A percentile compares a stretch with the other conserved stretches of the same genome.
phyloP scores from a whole-genome alignment of 2,113 vertebrate species.

The Mustela lutreola region DNA sequence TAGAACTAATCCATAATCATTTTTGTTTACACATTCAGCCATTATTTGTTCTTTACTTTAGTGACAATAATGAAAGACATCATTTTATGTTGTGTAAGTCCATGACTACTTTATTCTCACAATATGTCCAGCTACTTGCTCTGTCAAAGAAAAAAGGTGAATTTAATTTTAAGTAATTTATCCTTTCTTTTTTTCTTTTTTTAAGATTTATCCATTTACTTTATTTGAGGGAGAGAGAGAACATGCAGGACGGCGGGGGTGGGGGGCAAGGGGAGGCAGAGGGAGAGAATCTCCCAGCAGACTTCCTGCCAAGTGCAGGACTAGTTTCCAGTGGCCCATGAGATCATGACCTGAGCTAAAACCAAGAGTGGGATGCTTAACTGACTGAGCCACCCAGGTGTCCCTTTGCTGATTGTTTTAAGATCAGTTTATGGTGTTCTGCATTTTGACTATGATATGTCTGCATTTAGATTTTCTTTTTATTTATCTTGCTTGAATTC shows the following conservation, averaged over 20 bases:
- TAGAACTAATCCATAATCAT: constrained; percentile 7
- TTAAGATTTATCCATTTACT: not conserved
- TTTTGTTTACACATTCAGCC: constrained; percentile 6
- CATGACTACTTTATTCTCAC: not conserved
- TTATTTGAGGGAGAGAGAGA: not conserved
- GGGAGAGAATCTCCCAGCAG: not conserved
- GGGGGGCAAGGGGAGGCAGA: not conserved
- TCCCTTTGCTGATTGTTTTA: not conserved
- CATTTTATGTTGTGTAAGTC: not conserved
- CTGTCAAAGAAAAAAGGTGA: constrained; percentile 7
- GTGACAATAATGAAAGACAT: constrained; percentile 2
- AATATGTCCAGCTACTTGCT: not conserved
- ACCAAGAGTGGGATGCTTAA: not conserved
- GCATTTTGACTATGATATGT: not conserved
- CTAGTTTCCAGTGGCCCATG: not conserved
- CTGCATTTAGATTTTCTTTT: constrained; percentile 33
- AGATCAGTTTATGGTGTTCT: not conserved
- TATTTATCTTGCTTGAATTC: constrained; percentile 45
- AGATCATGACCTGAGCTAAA: not conserved
- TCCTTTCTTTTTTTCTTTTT: not conserved
- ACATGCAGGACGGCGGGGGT: too few species aligned
- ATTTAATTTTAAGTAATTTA: constrained; percentile 5
- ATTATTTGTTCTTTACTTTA: constrained; percentile 47
- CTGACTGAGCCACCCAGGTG: not conserved
- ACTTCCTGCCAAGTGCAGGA: not conserved